A percentile compares a stretch with the other conserved stretches of the same genome.
phyloP scores from a whole-genome alignment of 2,888 invertebrate genomes.

The Cosmorhoe ocellata region DNA sequence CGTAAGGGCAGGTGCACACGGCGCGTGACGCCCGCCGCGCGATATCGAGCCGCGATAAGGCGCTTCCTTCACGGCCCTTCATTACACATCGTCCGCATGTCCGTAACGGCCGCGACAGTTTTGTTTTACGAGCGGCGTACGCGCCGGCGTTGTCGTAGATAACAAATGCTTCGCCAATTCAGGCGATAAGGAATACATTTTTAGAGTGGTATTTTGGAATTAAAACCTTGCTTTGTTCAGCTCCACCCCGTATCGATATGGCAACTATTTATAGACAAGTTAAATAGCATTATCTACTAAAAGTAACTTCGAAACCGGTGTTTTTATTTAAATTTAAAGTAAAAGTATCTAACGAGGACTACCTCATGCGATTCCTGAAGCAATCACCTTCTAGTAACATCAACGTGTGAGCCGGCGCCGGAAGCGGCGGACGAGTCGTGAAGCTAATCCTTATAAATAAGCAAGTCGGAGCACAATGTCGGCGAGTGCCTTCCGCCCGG shows the following conservation, averaged over 20 bases:
- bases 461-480: slow-evolving; percentile 15
- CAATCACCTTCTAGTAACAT: neutral
- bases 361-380: too few relatives aligned
- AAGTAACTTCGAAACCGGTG: too few relatives aligned
- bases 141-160: slow-evolving; percentile 19
- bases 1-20: slow-evolving; percentile 61
- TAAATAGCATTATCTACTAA: neutral
- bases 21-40: slow-evolving; percentile 35
- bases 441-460: slow-evolving; percentile 20
- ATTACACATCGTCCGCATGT: slow-evolving; percentile 44
- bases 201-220: neutral
- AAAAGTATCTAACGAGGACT: too few relatives aligned
- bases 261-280: neutral
- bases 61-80: slow-evolving; percentile 48
- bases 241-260: neutral
- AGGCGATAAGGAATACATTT: slow-evolving; percentile 4
- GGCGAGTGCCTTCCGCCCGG: slow-evolving; percentile 12
- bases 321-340: too few relatives aligned
- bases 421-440: slow-evolving; percentile 16
- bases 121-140: slow-evolving; percentile 47
- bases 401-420: slow-evolving; percentile 3
- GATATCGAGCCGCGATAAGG: slow-evolving; percentile 34
- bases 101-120: slow-evolving; percentile 55
- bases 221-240: neutral
- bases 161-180: slow-evolving; percentile 18